Percentiles rank a stretch among this genome's conserved stretches.
phyloP scores from a whole-genome alignment of 2,113 vertebrate genomes.

The Tringa solitaria region DNA sequence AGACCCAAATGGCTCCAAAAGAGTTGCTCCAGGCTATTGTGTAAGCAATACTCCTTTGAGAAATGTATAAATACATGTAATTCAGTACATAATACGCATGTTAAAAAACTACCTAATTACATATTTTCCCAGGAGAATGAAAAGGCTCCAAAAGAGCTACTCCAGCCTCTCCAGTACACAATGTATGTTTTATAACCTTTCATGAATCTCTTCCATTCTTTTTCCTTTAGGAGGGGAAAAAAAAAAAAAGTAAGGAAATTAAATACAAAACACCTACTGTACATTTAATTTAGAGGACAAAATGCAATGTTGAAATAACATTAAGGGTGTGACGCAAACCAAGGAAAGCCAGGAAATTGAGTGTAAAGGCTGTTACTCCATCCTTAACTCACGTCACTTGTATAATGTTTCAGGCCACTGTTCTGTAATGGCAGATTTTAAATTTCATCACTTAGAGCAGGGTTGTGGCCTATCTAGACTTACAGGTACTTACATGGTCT shows the following conservation, averaged over 20 bases:
- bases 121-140: slow-evolving; percentile 72
- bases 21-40: slow-evolving; percentile 73
- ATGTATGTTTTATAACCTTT: slow-evolving; percentile 75
- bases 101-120: slow-evolving; percentile 70
- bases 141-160: slow-evolving; percentile 73
- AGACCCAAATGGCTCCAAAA: slow-evolving; percentile 66
- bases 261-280: slow-evolving; percentile 77
- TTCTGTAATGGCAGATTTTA: slow-evolving; percentile 28
- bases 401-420: background rate
- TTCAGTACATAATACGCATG: slow-evolving; percentile 61
- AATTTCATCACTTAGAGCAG: slow-evolving; percentile 16
- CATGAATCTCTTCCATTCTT: slow-evolving; percentile 63
- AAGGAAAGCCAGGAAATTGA: slow-evolving; percentile 63
- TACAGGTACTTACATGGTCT: background rate
- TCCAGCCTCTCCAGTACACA: slow-evolving; percentile 61
- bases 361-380: slow-evolving; percentile 41
- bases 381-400: slow-evolving; percentile 9
- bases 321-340: slow-evolving; percentile 60
- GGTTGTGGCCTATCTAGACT: background rate
- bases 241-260: slow-evolving; percentile 62
- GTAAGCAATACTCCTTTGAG: slow-evolving; percentile 72
- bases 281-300: slow-evolving; percentile 72
- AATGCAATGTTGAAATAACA: slow-evolving; percentile 70
- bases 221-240: slow-evolving; percentile 33
- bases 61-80: slow-evolving; percentile 75